phyloP scores from a whole-genome alignment of 1,140 invertebrate genomes.

The Pseudobourletiella spinata region DNA sequence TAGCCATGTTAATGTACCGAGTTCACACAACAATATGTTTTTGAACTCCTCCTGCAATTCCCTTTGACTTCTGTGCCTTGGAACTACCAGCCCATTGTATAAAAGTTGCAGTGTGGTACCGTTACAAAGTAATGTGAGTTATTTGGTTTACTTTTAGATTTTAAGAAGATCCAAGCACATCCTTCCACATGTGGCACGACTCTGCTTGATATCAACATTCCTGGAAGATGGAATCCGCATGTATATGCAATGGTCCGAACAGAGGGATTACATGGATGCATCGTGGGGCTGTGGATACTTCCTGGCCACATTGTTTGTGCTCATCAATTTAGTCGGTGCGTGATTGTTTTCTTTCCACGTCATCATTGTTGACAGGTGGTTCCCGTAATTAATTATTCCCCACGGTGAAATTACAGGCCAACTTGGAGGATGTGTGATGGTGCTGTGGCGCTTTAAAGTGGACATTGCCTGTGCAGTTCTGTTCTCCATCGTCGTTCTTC shows the following conservation, averaged over 20 bases:
- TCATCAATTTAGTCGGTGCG: constrained; percentile 76
- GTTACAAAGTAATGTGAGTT: background rate
- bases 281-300: constrained; percentile 96
- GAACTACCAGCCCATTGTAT: background rate
- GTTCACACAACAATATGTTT: no score
- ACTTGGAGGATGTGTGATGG: constrained; percentile 89
- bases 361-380: background rate
- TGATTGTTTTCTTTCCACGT: no score
- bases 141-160: constrained; percentile 53
- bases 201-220: constrained; percentile 98
- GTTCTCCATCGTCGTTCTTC: constrained; percentile 91
- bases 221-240: constrained; percentile 98
- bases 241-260: constrained; percentile 98
- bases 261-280: constrained; percentile 95
- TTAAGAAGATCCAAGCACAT: constrained; percentile 86
- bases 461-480: constrained; percentile 86
- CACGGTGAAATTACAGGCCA: constrained; percentile 65
- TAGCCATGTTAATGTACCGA: no score
- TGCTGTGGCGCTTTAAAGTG: constrained; percentile 86
- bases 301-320: constrained; percentile 81
- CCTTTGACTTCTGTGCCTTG: no score
- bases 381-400: background rate
- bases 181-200: constrained; percentile 85
- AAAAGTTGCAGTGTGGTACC: background rate
- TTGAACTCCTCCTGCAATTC: no score